Evolutionary conservation across 2,888 invertebrate species (phyloP).

Genomic region (Zygaena filipendulae): DNA sequence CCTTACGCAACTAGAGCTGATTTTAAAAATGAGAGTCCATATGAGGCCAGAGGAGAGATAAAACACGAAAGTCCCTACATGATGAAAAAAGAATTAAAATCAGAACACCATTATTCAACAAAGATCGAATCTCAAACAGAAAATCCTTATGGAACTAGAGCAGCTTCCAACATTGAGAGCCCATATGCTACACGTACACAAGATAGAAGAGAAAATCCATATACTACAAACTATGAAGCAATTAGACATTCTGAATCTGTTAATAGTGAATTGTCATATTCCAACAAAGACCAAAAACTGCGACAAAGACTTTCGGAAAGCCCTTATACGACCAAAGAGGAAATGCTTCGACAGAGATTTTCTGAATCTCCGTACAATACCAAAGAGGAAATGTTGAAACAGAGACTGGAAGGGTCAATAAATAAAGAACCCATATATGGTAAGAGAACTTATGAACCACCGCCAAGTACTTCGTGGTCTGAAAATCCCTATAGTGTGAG

Average conservation of each 20-base stretch:
- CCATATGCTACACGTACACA: conserved; percentile 30
- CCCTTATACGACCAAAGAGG: conserved; percentile 59
- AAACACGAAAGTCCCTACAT: conserved; percentile 8
- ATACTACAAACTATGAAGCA: conserved; percentile 36
- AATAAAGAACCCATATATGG: conserved; percentile 49
- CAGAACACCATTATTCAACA: conserved; percentile 19
- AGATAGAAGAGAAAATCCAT: conserved; percentile 28
- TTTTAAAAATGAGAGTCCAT: not conserved
- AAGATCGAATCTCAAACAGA: not conserved
- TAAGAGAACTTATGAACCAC: conserved; percentile 57
- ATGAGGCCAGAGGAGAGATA: conserved; percentile 3
- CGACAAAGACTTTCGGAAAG: conserved; percentile 49
- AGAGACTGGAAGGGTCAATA: conserved; percentile 42
- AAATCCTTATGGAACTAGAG: conserved; percentile 13
- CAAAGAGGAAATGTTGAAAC: conserved; percentile 58
- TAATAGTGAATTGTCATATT: conserved; percentile 53
- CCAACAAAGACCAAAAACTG: conserved; percentile 56
- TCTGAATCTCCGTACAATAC: conserved; percentile 62
- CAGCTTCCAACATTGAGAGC: conserved; percentile 28
- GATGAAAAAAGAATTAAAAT: not conserved
- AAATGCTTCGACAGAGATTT: conserved; percentile 60
- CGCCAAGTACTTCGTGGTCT: conserved; percentile 46
- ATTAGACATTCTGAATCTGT: conserved; percentile 39
- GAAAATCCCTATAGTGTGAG: conserved; percentile 49
- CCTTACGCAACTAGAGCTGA: conserved; percentile 21